Percentiles rank a stretch among this genome's conserved stretches.
These are phyloP conservation scores for Bombus haemorrhoidalis DNA, from an alignment of 1,140 invertebrate genomes.

Conservation along the genomic window DNA sequence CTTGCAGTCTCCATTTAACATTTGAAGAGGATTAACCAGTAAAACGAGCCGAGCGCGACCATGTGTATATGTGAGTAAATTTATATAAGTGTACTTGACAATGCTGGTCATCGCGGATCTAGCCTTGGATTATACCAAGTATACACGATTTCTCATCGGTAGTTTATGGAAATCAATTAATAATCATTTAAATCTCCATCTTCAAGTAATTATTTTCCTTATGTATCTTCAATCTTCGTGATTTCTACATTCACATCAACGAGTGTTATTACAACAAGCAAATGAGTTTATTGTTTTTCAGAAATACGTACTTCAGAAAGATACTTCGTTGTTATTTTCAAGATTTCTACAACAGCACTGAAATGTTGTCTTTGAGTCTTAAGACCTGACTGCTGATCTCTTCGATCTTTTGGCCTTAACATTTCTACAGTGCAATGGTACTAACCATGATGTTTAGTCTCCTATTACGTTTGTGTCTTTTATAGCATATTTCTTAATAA, in stretches of 20 bases:
- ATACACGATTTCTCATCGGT: neutral
- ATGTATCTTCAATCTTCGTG: neutral
- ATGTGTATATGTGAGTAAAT: slow-evolving; percentile 29
- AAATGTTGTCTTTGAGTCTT: too few species aligned
- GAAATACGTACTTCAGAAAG: neutral
- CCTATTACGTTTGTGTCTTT: too few species aligned
- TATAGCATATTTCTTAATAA: too few species aligned
- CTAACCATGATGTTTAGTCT: too few species aligned
- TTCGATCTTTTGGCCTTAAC: too few species aligned
- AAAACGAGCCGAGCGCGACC: neutral
- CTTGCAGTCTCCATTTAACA: slow-evolving; percentile 15
- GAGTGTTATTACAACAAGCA: neutral
- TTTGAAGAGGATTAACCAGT: neutral
- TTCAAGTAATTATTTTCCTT: neutral
- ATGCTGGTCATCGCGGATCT: neutral
- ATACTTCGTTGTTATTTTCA: neutral
- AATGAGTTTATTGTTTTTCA: neutral
- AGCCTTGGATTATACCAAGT: neutral
- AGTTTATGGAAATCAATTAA: neutral
- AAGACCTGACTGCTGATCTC: fast-evolving
- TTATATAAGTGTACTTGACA: neutral
- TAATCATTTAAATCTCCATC: neutral
- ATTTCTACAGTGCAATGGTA: too few species aligned
- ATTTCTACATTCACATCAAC: too few species aligned
- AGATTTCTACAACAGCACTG: fast-evolving